These are phyloP conservation scores for Dipodomys merriami DNA, from an alignment of 2,113 vertebrate genomes.

Conservation along the genomic window DNA sequence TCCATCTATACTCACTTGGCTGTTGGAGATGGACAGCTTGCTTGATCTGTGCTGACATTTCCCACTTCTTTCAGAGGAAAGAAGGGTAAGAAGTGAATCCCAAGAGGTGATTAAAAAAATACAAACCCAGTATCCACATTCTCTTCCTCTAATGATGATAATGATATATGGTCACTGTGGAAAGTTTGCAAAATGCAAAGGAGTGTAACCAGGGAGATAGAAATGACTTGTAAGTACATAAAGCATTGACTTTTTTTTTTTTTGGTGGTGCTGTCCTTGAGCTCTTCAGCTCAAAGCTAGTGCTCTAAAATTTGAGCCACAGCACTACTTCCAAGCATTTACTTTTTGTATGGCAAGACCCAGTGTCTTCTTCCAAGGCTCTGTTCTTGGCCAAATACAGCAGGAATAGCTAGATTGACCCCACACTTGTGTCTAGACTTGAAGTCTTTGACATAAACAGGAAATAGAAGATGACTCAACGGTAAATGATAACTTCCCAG, in stretches of 20 bases:
- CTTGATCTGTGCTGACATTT: neutral
- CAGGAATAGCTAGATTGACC: neutral
- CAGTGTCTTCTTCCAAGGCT: neutral
- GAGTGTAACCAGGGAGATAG: neutral
- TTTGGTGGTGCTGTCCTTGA: no score
- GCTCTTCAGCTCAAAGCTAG: no score
- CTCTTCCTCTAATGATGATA: neutral
- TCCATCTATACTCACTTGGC: accelerated
- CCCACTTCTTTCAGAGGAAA: neutral
- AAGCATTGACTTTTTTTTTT: neutral
- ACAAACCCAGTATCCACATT: neutral
- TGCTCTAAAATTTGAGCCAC: neutral
- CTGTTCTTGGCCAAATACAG: neutral
- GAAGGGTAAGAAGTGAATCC: neutral
- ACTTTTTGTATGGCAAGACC: neutral
- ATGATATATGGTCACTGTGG: neutral
- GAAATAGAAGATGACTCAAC: constrained; percentile 41
- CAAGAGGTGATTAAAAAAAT: neutral
- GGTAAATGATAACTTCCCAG: constrained; percentile 10
- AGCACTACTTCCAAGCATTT: neutral
- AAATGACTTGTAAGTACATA: neutral
- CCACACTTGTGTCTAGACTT: neutral
- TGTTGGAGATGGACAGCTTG: neutral
- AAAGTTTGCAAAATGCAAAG: constrained; percentile 12
- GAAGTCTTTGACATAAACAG: constrained; percentile 38